Conservation (phyloP, 2,113 vertebrate genomes). For the Crotalus helleri region DNA sequence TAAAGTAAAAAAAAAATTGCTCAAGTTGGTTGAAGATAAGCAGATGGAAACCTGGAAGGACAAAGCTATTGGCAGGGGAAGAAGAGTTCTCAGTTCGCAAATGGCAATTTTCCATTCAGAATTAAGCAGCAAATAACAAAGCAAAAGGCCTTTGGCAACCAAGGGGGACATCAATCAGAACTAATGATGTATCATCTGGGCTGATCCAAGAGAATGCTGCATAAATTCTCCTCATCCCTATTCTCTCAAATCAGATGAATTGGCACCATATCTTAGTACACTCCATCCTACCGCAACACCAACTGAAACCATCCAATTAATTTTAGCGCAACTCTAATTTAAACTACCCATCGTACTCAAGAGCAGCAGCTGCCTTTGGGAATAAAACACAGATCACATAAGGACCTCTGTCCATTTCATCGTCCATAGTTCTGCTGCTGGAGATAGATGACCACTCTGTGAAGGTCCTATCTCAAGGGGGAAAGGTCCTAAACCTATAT, state of each 20-base stretch:
- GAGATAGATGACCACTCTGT: neutral
- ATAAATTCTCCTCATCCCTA: neutral
- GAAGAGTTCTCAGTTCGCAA: neutral
- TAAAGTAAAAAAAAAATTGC: neutral
- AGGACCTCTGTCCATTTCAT: neutral
- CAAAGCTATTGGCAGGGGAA: neutral
- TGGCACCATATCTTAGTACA: neutral
- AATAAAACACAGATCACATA: neutral
- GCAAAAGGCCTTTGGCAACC: neutral
- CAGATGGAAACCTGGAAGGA: constrained; percentile 13
- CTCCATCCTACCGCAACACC: neutral
- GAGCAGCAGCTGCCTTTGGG: neutral
- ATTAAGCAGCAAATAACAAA: neutral
- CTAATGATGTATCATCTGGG: neutral
- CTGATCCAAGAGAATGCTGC: too few relatives aligned
- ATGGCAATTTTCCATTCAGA: neutral
- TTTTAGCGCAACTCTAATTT: neutral
- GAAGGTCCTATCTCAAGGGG: neutral
- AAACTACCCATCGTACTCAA: neutral
- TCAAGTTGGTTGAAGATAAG: constrained; percentile 1
- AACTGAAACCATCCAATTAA: neutral
- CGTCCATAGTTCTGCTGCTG: neutral
- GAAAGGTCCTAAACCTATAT: neutral
- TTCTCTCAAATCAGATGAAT: neutral
- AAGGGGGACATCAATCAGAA: neutral